Conservation (phyloP, 2,888 invertebrate genomes). For the Cerastoderma edule region DNA sequence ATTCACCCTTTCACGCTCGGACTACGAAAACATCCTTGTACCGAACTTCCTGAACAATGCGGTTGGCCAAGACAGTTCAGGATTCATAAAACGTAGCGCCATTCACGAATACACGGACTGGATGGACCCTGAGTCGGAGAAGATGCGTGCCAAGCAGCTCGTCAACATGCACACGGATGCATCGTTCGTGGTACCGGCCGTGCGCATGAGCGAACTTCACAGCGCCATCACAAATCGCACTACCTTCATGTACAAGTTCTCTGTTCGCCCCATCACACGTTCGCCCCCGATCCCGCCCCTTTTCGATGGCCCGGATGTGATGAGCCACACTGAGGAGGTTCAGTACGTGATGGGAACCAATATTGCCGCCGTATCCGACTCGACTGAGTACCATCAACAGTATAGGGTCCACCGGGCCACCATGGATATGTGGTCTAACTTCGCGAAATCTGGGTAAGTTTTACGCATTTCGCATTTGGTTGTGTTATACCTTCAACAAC, state of each 20-base stretch:
- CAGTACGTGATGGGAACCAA: background rate
- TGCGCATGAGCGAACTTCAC: background rate
- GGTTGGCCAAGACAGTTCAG: background rate
- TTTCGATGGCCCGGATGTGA: conserved; percentile 1
- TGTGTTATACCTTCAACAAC: background rate
- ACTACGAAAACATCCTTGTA: conserved; percentile 14
- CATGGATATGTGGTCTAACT: conserved; percentile 21
- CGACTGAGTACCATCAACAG: background rate
- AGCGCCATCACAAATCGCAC: background rate
- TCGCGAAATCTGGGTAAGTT: conserved; percentile 16
- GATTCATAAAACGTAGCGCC: background rate
- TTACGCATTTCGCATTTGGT: background rate
- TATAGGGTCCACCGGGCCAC: background rate
- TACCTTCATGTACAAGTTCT: conserved; percentile 18
- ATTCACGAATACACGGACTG: conserved; percentile 24
- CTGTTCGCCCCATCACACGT: background rate
- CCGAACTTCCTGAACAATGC: background rate
- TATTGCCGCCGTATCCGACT: background rate
- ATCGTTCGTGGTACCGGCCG: background rate
- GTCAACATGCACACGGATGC: background rate
- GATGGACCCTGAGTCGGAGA: conserved; percentile 19
- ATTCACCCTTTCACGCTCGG: background rate
- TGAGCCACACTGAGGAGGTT: conserved; percentile 3
- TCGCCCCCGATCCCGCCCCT: background rate
- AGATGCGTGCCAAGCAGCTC: background rate